phyloP scores from a whole-genome alignment of 2,797 vertebrate genomes.

The Lepidocolaptes lacrymiger region DNA sequence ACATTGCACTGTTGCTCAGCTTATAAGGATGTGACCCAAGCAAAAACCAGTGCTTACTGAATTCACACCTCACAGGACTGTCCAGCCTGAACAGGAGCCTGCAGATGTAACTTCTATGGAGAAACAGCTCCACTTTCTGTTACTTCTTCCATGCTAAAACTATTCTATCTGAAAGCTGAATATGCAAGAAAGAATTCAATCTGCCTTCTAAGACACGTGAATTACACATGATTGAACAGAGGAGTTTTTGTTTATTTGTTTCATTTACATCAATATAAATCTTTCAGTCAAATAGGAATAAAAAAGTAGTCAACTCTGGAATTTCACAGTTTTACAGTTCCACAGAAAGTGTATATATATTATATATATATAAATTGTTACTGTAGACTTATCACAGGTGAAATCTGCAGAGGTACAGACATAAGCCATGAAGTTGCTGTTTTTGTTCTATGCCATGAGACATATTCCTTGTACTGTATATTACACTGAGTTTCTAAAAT shows the following conservation, averaged over 20 bases:
- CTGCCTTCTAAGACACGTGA: background rate
- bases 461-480: background rate
- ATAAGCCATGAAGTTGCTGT: background rate
- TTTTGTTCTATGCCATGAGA: background rate
- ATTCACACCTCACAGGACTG: too few relatives aligned
- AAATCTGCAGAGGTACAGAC: background rate
- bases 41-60: background rate
- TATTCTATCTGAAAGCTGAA: background rate
- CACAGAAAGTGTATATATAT: background rate
- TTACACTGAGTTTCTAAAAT: background rate
- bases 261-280: background rate
- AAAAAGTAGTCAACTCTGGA: background rate
- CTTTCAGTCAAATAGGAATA: background rate
- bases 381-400: background rate
- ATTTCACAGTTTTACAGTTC: background rate
- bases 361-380: background rate
- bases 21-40: background rate
- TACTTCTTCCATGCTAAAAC: background rate
- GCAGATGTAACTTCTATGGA: fast-evolving
- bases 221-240: background rate
- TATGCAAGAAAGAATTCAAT: background rate
- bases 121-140: background rate
- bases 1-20: background rate
- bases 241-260: background rate
- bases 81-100: background rate